A percentile compares a stretch with the other conserved stretches of the same genome.
Evolutionary conservation across 2,888 invertebrate genomes (phyloP).

Genomic region (Creontiades dilutus): DNA sequence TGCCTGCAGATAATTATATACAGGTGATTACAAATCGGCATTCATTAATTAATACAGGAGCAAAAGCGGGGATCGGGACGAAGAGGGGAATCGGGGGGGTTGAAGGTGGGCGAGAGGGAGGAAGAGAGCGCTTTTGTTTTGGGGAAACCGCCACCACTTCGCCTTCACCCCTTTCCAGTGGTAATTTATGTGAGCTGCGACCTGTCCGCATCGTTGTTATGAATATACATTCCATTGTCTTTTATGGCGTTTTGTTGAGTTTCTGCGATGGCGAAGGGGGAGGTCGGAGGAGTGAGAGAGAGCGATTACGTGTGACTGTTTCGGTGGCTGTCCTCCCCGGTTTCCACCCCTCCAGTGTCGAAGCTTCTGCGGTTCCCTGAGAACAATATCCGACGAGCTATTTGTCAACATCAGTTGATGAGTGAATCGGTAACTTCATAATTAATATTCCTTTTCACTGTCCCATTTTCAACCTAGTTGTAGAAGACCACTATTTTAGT

Average conservation of each 20-base stretch:
- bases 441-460: conserved; percentile 52
- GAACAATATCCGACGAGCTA: conserved; percentile 43
- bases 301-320: conserved; percentile 50
- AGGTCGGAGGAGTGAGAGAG: neutral
- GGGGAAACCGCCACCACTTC: conserved; percentile 24
- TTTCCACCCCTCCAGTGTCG: conserved; percentile 18
- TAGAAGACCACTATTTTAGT: too few species aligned
- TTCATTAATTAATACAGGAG: conserved; percentile 72
- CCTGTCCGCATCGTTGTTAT: conserved; percentile 66
- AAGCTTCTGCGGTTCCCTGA: conserved; percentile 24
- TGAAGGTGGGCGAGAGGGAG: neutral
- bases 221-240: conserved; percentile 69
- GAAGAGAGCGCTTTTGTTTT: conserved; percentile 54
- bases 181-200: conserved; percentile 65
- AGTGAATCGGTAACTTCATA: conserved; percentile 56
- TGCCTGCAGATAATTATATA: conserved; percentile 71
- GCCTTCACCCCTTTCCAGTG: neutral
- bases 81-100: neutral
- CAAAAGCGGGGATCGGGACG: neutral
- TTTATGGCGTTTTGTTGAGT: conserved; percentile 56
- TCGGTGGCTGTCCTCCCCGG: conserved; percentile 12
- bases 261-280: conserved; percentile 20
- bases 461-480: neutral
- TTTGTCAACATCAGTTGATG: conserved; percentile 57
- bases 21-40: conserved; percentile 73